Conservation (phyloP, 1,140 invertebrate genomes). For the Pogonus chalceus region DNA sequence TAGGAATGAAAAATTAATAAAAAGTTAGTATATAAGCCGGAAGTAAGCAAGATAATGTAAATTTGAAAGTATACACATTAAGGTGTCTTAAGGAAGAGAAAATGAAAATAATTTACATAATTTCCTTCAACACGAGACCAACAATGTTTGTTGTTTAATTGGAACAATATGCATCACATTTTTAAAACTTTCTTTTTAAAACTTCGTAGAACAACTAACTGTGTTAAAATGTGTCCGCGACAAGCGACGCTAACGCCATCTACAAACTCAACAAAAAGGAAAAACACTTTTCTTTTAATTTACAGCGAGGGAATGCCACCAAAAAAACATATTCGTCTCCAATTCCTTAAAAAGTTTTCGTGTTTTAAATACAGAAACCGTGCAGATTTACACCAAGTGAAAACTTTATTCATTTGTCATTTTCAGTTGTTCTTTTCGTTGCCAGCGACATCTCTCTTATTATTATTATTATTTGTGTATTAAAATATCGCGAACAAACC, state of each 20-base stretch:
- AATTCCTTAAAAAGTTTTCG: neutral
- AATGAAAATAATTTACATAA: too few species aligned
- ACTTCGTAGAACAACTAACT: neutral
- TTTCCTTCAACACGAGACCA: too few species aligned
- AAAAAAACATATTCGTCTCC: neutral
- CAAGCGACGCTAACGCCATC: neutral
- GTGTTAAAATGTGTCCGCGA: neutral
- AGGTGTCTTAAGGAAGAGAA: too few species aligned
- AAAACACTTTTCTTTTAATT: conserved; percentile 8
- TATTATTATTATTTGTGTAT: neutral
- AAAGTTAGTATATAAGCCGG: too few species aligned
- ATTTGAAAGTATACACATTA: too few species aligned
- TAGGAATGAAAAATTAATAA: too few species aligned
- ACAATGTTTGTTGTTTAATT: conserved; percentile 5
- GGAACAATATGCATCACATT: neutral
- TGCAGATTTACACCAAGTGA: neutral
- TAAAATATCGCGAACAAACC: neutral
- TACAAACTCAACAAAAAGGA: neutral
- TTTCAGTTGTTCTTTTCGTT: neutral
- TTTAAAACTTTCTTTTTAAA: neutral
- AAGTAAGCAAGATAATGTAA: too few species aligned
- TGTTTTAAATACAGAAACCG: neutral
- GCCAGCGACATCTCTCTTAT: neutral
- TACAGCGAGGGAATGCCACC: neutral
- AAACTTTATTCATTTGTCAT: neutral